Percentiles rank a stretch among this genome's conserved stretches.
phyloP scores from a whole-genome alignment of 2,888 invertebrate species.

The Drepana falcataria region DNA sequence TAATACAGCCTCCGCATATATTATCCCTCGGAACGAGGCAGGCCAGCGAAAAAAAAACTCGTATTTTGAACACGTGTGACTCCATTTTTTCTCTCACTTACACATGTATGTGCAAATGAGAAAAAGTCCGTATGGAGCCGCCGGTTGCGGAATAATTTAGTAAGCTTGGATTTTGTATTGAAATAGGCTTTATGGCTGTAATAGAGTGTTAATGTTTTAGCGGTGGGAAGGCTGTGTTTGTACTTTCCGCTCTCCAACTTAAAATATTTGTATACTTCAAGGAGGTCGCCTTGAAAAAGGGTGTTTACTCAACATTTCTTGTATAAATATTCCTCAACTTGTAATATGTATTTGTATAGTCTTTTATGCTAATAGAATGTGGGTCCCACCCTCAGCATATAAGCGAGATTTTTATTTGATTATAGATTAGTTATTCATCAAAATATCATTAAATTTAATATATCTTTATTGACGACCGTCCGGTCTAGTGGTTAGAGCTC shows the following conservation, averaged over 20 bases:
- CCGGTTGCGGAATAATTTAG: slow-evolving; percentile 1
- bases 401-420: too few species aligned
- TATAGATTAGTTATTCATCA: too few species aligned
- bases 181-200: not conserved
- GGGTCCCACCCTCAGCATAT: too few species aligned
- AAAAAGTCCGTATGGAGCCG: not conserved
- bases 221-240: not conserved
- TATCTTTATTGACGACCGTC: too few species aligned
- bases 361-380: too few species aligned
- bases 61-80: slow-evolving; percentile 3
- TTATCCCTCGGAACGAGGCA: slow-evolving; percentile 11
- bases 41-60: slow-evolving; percentile 3
- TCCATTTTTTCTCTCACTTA: slow-evolving; percentile 5
- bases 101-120: slow-evolving; percentile 3
- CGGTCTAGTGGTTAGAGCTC: too few species aligned
- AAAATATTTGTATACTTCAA: not conserved
- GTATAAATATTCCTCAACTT: too few species aligned
- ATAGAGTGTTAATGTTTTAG: not conserved
- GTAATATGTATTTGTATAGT: too few species aligned
- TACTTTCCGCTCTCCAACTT: not conserved
- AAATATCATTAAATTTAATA: too few species aligned
- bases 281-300: too few species aligned
- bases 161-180: not conserved
- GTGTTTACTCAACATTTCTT: too few species aligned
- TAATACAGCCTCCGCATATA: slow-evolving; percentile 17